Conservation (phyloP, 2,113 vertebrate genomes). For the Rutilus rutilus region DNA sequence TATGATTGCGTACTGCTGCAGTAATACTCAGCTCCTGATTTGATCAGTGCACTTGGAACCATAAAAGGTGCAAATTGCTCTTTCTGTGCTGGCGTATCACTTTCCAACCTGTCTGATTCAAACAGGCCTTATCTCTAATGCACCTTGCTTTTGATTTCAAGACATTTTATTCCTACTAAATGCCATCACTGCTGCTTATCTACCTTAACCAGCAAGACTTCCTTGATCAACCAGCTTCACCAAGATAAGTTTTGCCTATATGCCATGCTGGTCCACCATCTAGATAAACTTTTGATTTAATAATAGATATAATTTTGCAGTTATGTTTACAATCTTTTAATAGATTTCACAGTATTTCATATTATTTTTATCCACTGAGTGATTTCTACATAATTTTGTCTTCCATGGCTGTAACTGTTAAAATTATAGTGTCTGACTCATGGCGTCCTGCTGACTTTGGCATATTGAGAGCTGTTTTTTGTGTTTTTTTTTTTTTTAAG, state of each 20-base stretch:
- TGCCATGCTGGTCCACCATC: neutral
- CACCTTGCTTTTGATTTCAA: neutral
- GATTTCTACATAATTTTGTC: neutral
- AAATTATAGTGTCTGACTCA: neutral
- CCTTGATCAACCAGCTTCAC: neutral
- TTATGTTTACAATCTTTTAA: neutral
- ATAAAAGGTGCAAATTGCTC: slow-evolving; percentile 54
- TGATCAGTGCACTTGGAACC: slow-evolving; percentile 49
- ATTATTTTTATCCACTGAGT: neutral
- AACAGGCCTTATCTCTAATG: slow-evolving; percentile 17
- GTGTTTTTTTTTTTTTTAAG: neutral
- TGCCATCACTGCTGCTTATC: neutral
- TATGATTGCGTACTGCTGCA: slow-evolving; percentile 28
- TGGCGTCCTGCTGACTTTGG: neutral
- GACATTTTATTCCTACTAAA: neutral
- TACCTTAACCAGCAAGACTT: neutral
- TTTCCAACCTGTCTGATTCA: neutral
- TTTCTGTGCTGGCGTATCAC: neutral
- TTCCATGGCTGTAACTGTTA: neutral
- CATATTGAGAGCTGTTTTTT: neutral
- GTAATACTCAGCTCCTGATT: slow-evolving; percentile 46
- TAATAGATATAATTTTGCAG: neutral
- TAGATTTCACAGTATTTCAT: neutral
- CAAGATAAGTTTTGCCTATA: neutral
- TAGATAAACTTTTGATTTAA: neutral